phyloP scores from a whole-genome alignment of 2,113 vertebrate species.

The Eolophus roseicapilla region DNA sequence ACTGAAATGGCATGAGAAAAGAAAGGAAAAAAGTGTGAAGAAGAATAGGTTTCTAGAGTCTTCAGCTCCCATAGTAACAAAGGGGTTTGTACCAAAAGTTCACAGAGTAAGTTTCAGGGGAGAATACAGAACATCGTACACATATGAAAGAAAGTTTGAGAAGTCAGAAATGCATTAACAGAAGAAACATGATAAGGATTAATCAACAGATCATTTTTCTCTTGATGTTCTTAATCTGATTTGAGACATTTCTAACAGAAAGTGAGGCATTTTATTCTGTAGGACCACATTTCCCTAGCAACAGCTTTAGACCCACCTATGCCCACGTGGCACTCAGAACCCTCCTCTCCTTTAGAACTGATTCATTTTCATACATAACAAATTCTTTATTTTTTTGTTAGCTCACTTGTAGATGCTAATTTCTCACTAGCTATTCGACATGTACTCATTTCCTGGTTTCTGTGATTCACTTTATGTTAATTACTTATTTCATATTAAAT shows the following conservation, averaged over 20 bases:
- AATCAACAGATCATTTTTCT: not conserved
- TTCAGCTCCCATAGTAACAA: not conserved
- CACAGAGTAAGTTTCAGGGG: not conserved
- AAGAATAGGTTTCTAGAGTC: not conserved
- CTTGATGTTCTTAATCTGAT: not conserved
- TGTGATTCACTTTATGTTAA: not conserved
- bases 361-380: not conserved
- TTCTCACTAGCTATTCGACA: not conserved
- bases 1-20: not conserved
- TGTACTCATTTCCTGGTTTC: not conserved
- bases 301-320: not conserved
- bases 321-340: not conserved
- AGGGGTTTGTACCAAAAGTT: not conserved
- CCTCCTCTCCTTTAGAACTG: not conserved
- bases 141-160: not conserved
- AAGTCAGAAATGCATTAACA: not conserved
- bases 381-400: not conserved
- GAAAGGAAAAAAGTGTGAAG: not conserved
- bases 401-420: not conserved
- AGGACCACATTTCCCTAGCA: not conserved
- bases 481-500: not conserved
- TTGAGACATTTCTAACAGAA: not conserved
- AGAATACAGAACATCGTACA: not conserved
- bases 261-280: not conserved
- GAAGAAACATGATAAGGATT: not conserved